Evolutionary conservation across 2,797 vertebrate species (phyloP).

Genomic region (Arctocebus calabarensis): DNA sequence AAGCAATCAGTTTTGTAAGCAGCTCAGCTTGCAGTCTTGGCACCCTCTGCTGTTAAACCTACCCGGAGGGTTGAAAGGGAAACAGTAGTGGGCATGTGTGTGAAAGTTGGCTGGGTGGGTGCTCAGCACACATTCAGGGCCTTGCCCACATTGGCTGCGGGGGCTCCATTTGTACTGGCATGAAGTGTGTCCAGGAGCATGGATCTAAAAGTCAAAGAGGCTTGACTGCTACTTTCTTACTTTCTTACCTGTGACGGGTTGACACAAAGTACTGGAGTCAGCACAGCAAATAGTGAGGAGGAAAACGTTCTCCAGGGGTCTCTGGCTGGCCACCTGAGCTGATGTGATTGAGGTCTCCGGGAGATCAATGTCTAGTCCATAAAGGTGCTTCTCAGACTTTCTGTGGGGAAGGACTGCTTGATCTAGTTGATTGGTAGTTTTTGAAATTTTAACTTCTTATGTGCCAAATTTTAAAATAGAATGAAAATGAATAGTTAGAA

Average conservation of each 20-base stretch:
- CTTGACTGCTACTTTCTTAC: neutral
- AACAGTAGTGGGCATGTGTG: neutral
- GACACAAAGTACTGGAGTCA: neutral
- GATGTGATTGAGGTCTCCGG: neutral
- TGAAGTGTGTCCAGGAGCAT: neutral
- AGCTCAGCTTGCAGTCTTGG: neutral
- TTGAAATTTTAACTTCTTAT: neutral
- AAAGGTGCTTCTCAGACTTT: neutral
- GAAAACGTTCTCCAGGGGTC: neutral
- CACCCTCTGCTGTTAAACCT: neutral
- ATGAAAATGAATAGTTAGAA: neutral
- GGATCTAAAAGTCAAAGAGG: neutral
- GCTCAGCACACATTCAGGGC: neutral
- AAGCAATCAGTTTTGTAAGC: neutral
- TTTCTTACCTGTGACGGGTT: neutral
- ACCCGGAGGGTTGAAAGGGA: neutral
- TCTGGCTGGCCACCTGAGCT: neutral
- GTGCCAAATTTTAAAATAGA: neutral
- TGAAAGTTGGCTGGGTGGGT: neutral
- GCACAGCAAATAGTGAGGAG: fast-evolving
- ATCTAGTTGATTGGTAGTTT: neutral
- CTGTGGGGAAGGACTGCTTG: neutral
- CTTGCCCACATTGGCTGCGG: neutral
- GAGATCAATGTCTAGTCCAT: neutral
- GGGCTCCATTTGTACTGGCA: neutral